Evolutionary conservation across 2,113 vertebrate genomes (phyloP).

Genomic region (zebrafish (Danio rerio)): DNA sequence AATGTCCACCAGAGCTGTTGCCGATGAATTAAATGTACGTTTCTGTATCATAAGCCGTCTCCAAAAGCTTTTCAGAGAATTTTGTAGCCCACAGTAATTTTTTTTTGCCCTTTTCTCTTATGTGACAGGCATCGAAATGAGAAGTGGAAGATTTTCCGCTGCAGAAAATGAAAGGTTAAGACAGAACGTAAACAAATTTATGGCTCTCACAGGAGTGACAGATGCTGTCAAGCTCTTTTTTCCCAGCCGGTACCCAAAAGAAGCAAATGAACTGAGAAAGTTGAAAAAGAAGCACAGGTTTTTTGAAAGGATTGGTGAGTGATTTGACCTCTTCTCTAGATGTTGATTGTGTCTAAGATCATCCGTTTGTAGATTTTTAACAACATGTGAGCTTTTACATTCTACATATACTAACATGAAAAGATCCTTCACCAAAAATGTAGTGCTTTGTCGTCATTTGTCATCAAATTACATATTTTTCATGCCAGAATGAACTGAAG

Average conservation of each 20-base stretch:
- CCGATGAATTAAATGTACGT: too few relatives aligned
- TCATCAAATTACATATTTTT: too few relatives aligned
- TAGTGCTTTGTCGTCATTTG: too few relatives aligned
- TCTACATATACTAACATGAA: too few relatives aligned
- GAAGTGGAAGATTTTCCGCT: conserved; percentile 59
- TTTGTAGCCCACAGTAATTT: not conserved
- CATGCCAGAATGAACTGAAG: too few relatives aligned
- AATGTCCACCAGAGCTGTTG: too few relatives aligned
- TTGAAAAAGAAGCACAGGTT: conserved; percentile 61
- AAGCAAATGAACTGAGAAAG: conserved; percentile 46
- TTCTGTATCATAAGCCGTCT: too few relatives aligned
- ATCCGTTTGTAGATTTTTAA: too few relatives aligned
- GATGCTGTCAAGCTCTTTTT: conserved; percentile 66
- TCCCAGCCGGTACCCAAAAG: conserved; percentile 59
- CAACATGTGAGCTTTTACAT: too few relatives aligned
- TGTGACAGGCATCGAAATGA: conserved; percentile 62
- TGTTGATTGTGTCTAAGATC: too few relatives aligned
- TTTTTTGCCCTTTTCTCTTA: not conserved
- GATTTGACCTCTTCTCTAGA: too few relatives aligned
- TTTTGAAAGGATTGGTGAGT: conserved; percentile 65
- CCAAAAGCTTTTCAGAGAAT: not conserved
- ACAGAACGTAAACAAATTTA: conserved; percentile 67
- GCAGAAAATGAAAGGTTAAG: conserved; percentile 65
- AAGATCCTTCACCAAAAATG: too few relatives aligned
- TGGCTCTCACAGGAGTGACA: conserved; percentile 66